phyloP scores from a whole-genome alignment of 2,797 vertebrate genomes.

The Brachyrhaphis roseni region DNA sequence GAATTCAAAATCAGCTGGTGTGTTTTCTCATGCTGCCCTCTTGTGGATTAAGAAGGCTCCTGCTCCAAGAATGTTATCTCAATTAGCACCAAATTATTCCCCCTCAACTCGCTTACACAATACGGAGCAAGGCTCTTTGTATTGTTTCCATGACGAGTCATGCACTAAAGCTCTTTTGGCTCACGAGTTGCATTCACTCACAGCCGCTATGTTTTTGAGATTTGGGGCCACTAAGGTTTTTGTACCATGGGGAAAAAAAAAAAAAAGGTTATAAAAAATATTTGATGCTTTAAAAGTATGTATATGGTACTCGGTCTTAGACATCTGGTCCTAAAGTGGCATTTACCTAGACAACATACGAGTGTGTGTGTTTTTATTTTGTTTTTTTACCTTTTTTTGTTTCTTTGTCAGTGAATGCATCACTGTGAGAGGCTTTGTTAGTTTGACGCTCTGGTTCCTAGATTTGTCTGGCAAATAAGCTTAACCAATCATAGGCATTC shows the following conservation, averaged over 20 bases:
- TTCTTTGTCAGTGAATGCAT: conserved; percentile 44
- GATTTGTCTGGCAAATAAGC: conserved; percentile 54
- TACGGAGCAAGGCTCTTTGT: conserved; percentile 73
- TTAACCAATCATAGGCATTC: conserved; percentile 62
- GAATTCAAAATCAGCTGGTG: not conserved
- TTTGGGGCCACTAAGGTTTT: conserved; percentile 66
- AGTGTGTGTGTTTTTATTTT: not conserved
- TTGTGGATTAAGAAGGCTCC: conserved; percentile 61
- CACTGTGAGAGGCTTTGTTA: conserved; percentile 40
- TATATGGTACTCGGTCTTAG: conserved; percentile 18
- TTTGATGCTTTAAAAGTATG: conserved; percentile 69
- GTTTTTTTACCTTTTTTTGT: conserved; percentile 25
- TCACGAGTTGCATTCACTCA: conserved; percentile 70
- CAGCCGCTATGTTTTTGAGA: conserved; percentile 58
- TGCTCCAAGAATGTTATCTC: conserved; percentile 71
- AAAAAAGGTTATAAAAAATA: conserved; percentile 45
- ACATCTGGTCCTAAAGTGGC: not conserved
- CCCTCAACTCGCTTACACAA: conserved; percentile 76
- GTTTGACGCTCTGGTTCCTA: conserved; percentile 42
- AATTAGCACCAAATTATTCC: conserved; percentile 78
- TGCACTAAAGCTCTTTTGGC: conserved; percentile 72
- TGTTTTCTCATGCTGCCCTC: conserved; percentile 72
- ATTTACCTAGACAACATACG: not conserved
- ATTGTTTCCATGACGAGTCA: conserved; percentile 73
- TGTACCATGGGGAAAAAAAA: conserved; percentile 57